phyloP scores from a whole-genome alignment of 2,113 vertebrate genomes.

The Drymodes brunneopygia region DNA sequence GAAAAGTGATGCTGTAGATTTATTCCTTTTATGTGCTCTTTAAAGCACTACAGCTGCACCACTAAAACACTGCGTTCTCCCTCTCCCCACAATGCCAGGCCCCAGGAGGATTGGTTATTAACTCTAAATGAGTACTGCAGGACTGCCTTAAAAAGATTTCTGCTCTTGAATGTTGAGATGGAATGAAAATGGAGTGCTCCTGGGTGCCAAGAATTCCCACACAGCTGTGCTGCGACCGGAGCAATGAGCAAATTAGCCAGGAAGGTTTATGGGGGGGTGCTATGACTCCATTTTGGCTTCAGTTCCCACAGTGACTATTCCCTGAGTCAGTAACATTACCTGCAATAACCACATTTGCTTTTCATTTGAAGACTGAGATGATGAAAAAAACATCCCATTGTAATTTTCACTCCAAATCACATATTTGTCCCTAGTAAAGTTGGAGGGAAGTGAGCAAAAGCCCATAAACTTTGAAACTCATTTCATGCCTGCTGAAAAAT shows the following conservation, averaged over 20 bases:
- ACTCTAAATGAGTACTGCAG: background rate
- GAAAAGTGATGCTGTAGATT: background rate
- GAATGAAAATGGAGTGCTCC: background rate
- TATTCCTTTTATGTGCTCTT: background rate
- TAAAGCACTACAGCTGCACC: background rate
- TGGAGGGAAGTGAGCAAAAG: background rate
- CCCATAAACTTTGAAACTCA: constrained; percentile 4
- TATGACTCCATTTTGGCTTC: background rate
- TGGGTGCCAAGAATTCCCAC: constrained; percentile 2
- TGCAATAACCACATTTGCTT: background rate
- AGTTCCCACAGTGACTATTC: background rate
- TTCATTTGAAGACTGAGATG: background rate
- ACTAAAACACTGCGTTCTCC: background rate
- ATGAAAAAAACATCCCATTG: background rate
- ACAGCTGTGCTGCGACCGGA: background rate
- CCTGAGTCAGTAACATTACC: background rate
- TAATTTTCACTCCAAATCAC: constrained; percentile 1
- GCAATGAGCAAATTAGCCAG: background rate
- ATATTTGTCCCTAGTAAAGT: background rate
- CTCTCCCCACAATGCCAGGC: background rate
- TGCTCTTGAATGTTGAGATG: background rate
- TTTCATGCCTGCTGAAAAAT: constrained; percentile 4
- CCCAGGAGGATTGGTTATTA: background rate
- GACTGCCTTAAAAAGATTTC: background rate
- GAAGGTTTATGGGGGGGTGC: background rate